Evolutionary conservation across 35 echinoderm and acorn worm species (phyloP).

Genomic region (Amphiura filiformis): DNA sequence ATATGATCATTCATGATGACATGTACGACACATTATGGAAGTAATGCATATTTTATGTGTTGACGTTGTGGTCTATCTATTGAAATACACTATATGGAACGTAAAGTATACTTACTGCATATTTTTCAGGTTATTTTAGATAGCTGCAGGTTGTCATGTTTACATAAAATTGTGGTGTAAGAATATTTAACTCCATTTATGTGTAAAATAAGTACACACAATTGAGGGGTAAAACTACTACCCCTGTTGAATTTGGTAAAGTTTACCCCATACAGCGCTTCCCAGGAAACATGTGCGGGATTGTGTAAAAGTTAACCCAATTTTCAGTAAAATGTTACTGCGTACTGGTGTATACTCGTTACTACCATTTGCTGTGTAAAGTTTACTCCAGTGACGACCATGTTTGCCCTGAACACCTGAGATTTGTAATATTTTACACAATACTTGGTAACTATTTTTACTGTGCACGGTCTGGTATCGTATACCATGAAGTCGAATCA

Average conservation of each 20-base stretch:
- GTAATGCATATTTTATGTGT: background rate
- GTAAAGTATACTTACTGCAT: too few species aligned
- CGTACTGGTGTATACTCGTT: background rate
- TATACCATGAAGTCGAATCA: too few species aligned
- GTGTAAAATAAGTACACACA: background rate
- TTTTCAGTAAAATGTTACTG: background rate
- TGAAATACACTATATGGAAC: too few species aligned
- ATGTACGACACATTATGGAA: too few species aligned
- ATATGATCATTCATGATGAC: too few species aligned
- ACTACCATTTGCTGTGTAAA: background rate
- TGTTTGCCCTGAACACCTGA: background rate
- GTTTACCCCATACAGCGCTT: background rate
- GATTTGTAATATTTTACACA: background rate
- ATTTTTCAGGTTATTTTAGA: too few species aligned
- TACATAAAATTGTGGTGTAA: background rate
- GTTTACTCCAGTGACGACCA: background rate
- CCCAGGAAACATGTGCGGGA: background rate
- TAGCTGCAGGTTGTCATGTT: background rate
- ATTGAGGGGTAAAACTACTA: background rate
- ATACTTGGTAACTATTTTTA: background rate
- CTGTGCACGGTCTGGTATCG: too few species aligned
- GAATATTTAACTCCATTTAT: background rate
- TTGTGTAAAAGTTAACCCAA: background rate
- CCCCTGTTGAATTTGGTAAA: background rate
- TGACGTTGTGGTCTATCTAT: too few species aligned